Evolutionary conservation across 2,888 invertebrate species (phyloP).

Genomic region (Craniophora ligustri): DNA sequence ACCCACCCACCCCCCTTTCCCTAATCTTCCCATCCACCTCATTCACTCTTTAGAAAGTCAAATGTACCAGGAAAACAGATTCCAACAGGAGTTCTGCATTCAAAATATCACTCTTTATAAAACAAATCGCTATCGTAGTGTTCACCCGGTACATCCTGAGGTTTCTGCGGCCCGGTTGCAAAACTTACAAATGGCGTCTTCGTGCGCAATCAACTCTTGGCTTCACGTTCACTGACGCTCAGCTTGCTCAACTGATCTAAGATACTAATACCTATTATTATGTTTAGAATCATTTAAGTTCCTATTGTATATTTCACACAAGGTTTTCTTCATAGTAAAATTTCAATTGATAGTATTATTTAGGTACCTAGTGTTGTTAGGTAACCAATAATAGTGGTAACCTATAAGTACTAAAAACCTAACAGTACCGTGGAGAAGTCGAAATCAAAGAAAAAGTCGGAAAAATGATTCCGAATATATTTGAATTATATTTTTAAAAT

Average conservation of each 20-base stretch:
- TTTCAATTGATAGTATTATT: no score
- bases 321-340: slow-evolving; percentile 12
- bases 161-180: slow-evolving; percentile 39
- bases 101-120: no score
- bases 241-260: slow-evolving; percentile 44
- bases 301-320: slow-evolving; percentile 39
- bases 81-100: slow-evolving; percentile 12
- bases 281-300: slow-evolving; percentile 38
- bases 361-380: no score
- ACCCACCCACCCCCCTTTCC: no score
- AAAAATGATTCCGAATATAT: no score
- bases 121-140: slow-evolving; percentile 6
- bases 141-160: slow-evolving; percentile 29
- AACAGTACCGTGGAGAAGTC: no score
- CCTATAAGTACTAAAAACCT: no score
- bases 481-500: no score
- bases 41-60: background rate
- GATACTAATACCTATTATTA: slow-evolving; percentile 44
- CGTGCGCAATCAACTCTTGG: slow-evolving; percentile 40
- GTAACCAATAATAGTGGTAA: no score
- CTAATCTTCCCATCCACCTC: no score
- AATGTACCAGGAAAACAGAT: slow-evolving; percentile 6
- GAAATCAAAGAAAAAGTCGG: no score
- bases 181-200: slow-evolving; percentile 44
- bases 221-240: slow-evolving; percentile 45